Percentiles rank a stretch among this genome's conserved stretches.
These are phyloP conservation scores for Drosophila mojavensis DNA, from an alignment of 1,140 invertebrate species.

Conservation along the genomic window DNA sequence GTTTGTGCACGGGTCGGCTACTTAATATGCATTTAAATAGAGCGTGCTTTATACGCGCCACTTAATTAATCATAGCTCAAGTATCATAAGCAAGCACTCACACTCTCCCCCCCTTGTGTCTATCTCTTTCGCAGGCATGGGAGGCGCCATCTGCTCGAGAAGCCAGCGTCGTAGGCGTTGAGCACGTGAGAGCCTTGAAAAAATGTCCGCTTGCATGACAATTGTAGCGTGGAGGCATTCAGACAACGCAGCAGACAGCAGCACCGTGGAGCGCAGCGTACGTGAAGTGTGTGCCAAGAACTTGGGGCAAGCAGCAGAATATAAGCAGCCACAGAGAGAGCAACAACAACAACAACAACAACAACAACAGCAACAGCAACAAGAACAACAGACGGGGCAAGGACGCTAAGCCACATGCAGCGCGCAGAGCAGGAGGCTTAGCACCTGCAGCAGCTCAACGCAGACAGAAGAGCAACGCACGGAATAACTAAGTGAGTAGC, in stretches of 20 bases:
- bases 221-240: constrained; percentile 80
- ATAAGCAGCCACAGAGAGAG: constrained; percentile 5
- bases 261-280: constrained; percentile 69
- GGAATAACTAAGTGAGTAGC: constrained; percentile 72
- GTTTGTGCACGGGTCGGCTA: constrained; percentile 36
- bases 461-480: constrained; percentile 54
- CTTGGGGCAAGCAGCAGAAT: constrained; percentile 25
- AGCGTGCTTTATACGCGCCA: constrained; percentile 41
- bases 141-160: constrained; percentile 38
- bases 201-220: constrained; percentile 80
- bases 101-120: constrained; percentile 15
- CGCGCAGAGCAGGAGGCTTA: constrained; percentile 49
- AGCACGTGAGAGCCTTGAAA: constrained; percentile 71
- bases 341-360: too few species aligned
- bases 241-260: constrained; percentile 73
- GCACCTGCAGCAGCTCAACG: constrained; percentile 63
- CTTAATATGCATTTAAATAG: constrained; percentile 66
- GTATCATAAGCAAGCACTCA: constrained; percentile 29
- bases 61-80: constrained; percentile 71
- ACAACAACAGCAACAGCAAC: constrained; percentile 15
- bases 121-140: constrained; percentile 39
- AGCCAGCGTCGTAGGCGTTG: constrained; percentile 43
- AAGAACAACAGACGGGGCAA: constrained; percentile 32
- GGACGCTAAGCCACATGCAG: constrained; percentile 44
- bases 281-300: constrained; percentile 75